phyloP scores from a whole-genome alignment of 2,888 invertebrate genomes.

The Trissolcus japonicus region DNA sequence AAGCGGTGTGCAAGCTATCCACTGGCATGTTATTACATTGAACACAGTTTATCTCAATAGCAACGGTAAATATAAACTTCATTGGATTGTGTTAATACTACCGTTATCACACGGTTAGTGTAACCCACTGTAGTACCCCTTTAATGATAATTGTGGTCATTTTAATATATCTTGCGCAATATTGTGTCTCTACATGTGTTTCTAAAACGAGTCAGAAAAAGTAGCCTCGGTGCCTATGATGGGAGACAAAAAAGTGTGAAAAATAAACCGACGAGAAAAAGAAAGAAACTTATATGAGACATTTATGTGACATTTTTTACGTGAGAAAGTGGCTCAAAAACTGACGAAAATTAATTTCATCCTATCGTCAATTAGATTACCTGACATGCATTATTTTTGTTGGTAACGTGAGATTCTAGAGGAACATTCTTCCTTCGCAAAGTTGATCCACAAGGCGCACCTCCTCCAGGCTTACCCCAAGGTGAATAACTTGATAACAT shows the following conservation, averaged over 20 bases:
- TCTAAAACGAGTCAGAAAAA: too few relatives aligned
- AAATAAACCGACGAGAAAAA: too few relatives aligned
- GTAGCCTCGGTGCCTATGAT: too few relatives aligned
- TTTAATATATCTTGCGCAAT: constrained; percentile 9
- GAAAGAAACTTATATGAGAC: too few relatives aligned
- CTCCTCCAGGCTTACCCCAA: constrained; percentile 87
- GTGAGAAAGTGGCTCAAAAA: too few relatives aligned
- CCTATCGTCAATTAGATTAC: constrained; percentile 13
- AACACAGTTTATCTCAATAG: constrained; percentile 26
- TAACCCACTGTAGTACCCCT: constrained; percentile 10
- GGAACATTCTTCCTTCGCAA: constrained; percentile 83
- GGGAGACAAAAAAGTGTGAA: too few relatives aligned
- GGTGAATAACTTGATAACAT: constrained; percentile 86
- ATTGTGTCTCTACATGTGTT: too few relatives aligned
- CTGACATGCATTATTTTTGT: constrained; percentile 46
- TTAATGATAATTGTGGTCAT: constrained; percentile 30
- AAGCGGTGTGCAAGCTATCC: constrained; percentile 6
- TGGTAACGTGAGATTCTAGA: constrained; percentile 74
- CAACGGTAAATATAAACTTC: constrained; percentile 31
- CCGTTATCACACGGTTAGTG: constrained; percentile 19
- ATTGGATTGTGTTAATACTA: constrained; percentile 25
- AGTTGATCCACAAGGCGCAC: constrained; percentile 82
- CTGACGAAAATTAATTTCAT: too few relatives aligned
- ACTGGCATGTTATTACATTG: constrained; percentile 11
- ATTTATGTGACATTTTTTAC: too few relatives aligned